Percentiles rank a stretch among this genome's conserved stretches.
phyloP scores from a whole-genome alignment of 1,140 invertebrate species.

The Chironomus tepperi region DNA sequence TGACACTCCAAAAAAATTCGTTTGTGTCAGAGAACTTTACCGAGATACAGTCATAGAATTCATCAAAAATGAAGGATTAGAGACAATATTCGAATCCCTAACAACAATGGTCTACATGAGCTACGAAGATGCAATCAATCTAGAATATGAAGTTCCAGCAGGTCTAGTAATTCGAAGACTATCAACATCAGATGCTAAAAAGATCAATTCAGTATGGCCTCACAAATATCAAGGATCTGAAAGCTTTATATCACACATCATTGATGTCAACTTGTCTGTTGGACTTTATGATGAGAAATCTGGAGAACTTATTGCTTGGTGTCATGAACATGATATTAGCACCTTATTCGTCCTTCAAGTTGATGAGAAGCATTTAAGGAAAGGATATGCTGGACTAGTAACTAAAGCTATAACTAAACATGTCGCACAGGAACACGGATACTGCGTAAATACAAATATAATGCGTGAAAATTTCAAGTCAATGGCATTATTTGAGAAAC shows the following conservation, averaged over 20 bases:
- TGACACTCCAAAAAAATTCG: background rate
- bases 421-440: conserved; percentile 35
- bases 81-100: background rate
- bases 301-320: background rate
- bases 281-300: background rate
- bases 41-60: background rate
- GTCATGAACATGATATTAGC: conserved; percentile 30
- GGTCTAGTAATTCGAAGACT: background rate
- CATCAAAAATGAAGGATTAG: background rate
- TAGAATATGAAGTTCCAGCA: background rate
- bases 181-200: background rate
- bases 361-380: conserved; percentile 32
- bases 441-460: conserved; percentile 36
- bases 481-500: conserved; percentile 34
- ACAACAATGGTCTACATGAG: background rate
- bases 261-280: background rate
- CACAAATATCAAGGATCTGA: background rate
- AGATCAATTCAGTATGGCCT: background rate
- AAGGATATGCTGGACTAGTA: no score
- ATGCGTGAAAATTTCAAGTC: conserved; percentile 30
- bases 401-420: conserved; percentile 32
- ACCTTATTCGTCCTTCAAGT: conserved; percentile 39
- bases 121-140: background rate
- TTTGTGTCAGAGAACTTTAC: background rate
- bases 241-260: background rate